These are phyloP conservation scores for Gymnobelideus leadbeateri DNA, from an alignment of 2,113 vertebrate genomes.

Conservation along the genomic window DNA sequence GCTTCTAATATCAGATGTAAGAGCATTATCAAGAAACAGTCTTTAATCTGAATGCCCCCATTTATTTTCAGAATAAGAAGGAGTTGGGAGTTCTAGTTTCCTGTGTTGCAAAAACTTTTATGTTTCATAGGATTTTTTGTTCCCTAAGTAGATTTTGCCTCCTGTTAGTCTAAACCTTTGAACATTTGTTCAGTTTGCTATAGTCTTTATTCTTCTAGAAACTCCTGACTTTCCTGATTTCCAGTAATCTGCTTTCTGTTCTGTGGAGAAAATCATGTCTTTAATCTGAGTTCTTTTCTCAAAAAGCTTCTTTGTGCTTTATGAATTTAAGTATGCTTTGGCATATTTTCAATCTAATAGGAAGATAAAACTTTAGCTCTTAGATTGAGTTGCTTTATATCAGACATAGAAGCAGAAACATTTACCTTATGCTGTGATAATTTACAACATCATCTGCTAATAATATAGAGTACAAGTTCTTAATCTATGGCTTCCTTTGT, in stretches of 20 bases:
- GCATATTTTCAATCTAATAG: background rate
- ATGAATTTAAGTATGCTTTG: background rate
- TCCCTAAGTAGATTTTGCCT: background rate
- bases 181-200: conserved; percentile 21
- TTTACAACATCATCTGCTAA: background rate
- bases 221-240: background rate
- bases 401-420: background rate
- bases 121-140: conserved; percentile 16
- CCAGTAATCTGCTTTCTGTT: conserved; percentile 23
- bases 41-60: background rate
- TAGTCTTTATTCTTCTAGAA: conserved; percentile 2
- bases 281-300: background rate
- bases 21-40: background rate
- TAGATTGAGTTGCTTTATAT: conserved; percentile 15
- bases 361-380: conserved; percentile 19
- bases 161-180: conserved; percentile 29
- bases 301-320: conserved; percentile 39
- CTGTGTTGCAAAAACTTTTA: conserved; percentile 46
- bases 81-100: conserved; percentile 21
- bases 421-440: conserved; percentile 11
- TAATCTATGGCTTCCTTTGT: background rate
- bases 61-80: background rate
- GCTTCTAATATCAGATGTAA: background rate
- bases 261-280: conserved; percentile 25
- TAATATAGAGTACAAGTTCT: background rate